Conservation (phyloP, 2,888 invertebrate genomes). For the Drosophila limbata region DNA sequence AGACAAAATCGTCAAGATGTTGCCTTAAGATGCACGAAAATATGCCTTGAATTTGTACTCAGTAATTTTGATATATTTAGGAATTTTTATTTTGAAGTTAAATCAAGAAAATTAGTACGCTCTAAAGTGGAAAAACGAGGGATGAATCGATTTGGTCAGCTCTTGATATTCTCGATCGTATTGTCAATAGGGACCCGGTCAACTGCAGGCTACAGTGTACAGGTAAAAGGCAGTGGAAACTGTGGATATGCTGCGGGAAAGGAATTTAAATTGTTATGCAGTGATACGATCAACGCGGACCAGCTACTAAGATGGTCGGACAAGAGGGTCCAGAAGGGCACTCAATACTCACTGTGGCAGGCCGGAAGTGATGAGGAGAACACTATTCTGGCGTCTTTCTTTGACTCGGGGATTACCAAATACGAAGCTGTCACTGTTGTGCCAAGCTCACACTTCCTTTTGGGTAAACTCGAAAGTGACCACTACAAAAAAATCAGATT, state of each 20-base stretch:
- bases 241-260: constrained; percentile 8
- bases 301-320: neutral
- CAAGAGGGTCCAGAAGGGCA: neutral
- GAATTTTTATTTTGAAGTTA: neutral
- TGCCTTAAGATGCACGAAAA: neutral
- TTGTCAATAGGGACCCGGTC: neutral
- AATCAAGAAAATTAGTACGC: neutral
- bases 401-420: neutral
- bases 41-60: neutral
- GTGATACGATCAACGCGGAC: neutral
- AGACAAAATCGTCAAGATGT: no score
- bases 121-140: constrained; percentile 10
- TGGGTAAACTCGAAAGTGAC: neutral
- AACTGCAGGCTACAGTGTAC: no score
- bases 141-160: constrained; percentile 4
- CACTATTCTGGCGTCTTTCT: constrained; percentile 17
- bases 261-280: constrained; percentile 9
- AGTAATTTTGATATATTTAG: neutral
- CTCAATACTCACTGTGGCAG: constrained; percentile 20
- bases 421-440: constrained; percentile 1
- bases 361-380: no score
- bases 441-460: neutral
- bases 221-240: constrained; percentile 1
- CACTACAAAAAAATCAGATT: neutral
- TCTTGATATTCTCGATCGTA: constrained; percentile 5